Conservation (phyloP, 2,888 invertebrate genomes). For the Atherix ibis region DNA sequence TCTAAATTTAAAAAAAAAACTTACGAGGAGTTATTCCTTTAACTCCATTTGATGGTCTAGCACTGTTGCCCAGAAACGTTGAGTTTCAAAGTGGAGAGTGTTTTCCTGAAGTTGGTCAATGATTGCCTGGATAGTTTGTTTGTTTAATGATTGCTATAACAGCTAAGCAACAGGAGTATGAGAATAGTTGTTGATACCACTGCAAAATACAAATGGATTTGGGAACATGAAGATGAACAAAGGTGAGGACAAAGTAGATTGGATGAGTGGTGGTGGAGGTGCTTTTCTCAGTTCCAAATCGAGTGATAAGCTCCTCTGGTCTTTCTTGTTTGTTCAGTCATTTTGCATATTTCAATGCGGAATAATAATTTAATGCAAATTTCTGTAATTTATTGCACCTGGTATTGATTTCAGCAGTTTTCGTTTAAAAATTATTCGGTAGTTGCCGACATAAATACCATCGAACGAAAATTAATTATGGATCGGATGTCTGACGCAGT, state of each 20-base stretch:
- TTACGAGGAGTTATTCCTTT: too few relatives aligned
- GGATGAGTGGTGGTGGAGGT: neutral
- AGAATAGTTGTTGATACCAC: too few relatives aligned
- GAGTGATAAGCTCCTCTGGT: neutral
- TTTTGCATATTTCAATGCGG: neutral
- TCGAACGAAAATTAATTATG: conserved; percentile 19
- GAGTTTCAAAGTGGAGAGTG: too few relatives aligned
- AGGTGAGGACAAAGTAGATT: neutral
- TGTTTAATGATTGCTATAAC: too few relatives aligned
- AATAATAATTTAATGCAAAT: conserved; percentile 28
- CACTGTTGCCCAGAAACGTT: too few relatives aligned
- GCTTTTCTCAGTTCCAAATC: neutral
- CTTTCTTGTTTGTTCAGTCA: neutral
- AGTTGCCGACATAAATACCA: conserved; percentile 10
- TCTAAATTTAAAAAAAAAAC: too few relatives aligned
- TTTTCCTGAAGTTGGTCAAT: too few relatives aligned
- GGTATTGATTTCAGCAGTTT: conserved; percentile 34
- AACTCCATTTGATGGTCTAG: too few relatives aligned
- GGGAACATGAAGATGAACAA: too few relatives aligned
- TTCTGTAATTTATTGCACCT: conserved; percentile 30
- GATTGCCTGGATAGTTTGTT: too few relatives aligned
- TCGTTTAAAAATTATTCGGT: conserved; percentile 12
- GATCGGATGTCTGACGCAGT: conserved; percentile 23
- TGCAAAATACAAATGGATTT: too few relatives aligned
- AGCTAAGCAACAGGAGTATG: too few relatives aligned